A percentile compares a stretch with the other conserved stretches of the same genome.
phyloP scores from a whole-genome alignment of 2,797 vertebrate genomes.

The Aselliscus stoliczkanus region DNA sequence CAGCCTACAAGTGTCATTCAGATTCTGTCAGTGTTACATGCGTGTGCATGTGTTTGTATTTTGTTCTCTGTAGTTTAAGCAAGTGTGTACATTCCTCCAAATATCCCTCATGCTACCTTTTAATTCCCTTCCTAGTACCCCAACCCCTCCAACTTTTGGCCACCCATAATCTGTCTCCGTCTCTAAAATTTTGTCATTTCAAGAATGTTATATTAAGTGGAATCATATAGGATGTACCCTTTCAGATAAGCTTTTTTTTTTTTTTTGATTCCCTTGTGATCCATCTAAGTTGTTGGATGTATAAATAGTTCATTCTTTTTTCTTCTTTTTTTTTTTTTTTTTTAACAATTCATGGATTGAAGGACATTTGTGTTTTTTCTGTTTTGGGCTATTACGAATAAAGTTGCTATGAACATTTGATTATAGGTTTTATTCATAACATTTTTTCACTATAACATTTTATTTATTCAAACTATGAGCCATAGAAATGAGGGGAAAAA shows the following conservation, averaged over 20 bases:
- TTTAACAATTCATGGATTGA: neutral
- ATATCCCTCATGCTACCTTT: neutral
- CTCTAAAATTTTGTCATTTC: neutral
- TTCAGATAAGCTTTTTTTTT: neutral
- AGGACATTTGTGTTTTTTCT: neutral
- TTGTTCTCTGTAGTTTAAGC: neutral
- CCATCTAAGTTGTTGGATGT: neutral
- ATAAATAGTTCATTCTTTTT: neutral
- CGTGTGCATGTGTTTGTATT: neutral
- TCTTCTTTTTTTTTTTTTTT: too few species aligned
- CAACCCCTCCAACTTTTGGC: neutral
- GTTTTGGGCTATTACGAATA: neutral
- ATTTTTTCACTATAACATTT: neutral
- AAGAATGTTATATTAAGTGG: neutral
- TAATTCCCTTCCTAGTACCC: neutral
- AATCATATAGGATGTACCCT: neutral
- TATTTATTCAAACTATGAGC: neutral
- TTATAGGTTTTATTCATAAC: neutral
- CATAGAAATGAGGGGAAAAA: neutral
- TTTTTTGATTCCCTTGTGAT: constrained; percentile 4
- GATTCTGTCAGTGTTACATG: neutral
- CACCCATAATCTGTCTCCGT: neutral
- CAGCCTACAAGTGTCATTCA: neutral
- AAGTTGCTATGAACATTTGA: neutral
- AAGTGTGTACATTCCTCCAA: neutral